phyloP scores from a whole-genome alignment of 2,113 vertebrate species.

The Channa argus region DNA sequence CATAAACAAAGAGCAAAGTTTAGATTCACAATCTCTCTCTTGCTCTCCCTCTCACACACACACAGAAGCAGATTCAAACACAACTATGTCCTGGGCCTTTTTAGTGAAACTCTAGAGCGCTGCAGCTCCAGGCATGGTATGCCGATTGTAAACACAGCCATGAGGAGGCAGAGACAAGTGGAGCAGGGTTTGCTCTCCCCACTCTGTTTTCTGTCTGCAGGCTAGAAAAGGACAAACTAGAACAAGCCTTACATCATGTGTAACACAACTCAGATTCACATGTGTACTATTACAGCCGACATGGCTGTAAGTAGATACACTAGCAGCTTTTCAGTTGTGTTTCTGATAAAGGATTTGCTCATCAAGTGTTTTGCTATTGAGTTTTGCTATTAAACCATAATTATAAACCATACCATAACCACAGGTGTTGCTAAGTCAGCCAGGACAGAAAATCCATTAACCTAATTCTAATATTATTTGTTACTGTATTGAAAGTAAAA shows the following conservation, averaged over 20 bases:
- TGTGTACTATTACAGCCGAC: background rate
- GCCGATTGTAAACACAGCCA: slow-evolving; percentile 74
- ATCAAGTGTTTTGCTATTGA: background rate
- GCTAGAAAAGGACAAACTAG: slow-evolving; percentile 29
- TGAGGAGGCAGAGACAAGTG: slow-evolving; percentile 54
- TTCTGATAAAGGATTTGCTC: background rate
- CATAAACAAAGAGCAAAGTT: slow-evolving; percentile 73
- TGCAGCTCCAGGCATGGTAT: slow-evolving; percentile 69
- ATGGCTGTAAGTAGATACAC: no score
- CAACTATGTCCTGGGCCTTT: slow-evolving; percentile 54
- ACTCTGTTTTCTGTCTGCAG: slow-evolving; percentile 49
- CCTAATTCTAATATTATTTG: background rate
- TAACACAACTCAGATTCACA: slow-evolving; percentile 2
- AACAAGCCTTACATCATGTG: slow-evolving; percentile 36
- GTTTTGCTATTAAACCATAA: background rate
- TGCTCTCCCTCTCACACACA: background rate
- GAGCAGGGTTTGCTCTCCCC: slow-evolving; percentile 51
- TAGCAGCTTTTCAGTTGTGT: background rate
- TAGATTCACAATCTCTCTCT: slow-evolving; percentile 43
- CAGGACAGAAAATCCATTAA: background rate
- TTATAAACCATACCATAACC: background rate
- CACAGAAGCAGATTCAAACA: slow-evolving; percentile 44
- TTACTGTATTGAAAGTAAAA: background rate
- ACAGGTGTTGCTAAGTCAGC: background rate
- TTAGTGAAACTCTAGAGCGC: slow-evolving; percentile 73